These are phyloP conservation scores for Argya squamiceps DNA, from an alignment of 2,797 vertebrate species.

Conservation along the genomic window DNA sequence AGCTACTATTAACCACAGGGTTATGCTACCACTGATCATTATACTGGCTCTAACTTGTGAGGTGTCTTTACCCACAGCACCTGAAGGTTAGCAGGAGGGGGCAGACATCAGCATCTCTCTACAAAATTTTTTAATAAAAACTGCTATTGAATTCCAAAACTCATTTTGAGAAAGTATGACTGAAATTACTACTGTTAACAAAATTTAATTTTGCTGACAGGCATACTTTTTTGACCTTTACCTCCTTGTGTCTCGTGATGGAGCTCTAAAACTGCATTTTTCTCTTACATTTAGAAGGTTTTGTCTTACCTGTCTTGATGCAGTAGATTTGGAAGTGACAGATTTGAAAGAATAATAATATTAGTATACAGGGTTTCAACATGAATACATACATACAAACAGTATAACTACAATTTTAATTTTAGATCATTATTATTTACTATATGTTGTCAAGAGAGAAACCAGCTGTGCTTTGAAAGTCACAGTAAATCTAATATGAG, in stretches of 20 bases:
- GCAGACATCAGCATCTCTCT: background rate
- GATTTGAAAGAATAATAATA: background rate
- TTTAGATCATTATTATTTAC: background rate
- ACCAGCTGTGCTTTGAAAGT: background rate
- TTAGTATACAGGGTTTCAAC: background rate
- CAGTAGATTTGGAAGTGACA: background rate
- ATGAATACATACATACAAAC: background rate
- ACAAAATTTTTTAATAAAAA: background rate
- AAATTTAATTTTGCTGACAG: background rate
- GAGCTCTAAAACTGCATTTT: background rate
- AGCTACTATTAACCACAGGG: background rate
- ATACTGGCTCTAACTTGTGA: background rate
- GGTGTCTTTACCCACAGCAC: background rate
- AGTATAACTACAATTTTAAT: background rate
- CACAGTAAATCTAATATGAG: background rate
- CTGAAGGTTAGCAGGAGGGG: background rate
- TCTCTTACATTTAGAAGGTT: background rate
- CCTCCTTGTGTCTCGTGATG: background rate
- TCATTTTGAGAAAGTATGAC: background rate
- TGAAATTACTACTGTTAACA: background rate
- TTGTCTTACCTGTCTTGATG: background rate
- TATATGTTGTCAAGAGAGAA: background rate
- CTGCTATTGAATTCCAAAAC: background rate
- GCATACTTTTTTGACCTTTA: background rate
- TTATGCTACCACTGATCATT: background rate